Base-by-base conservation (phyloP, 2,888 invertebrate genomes). In the Scaptomyza parva region DNA sequence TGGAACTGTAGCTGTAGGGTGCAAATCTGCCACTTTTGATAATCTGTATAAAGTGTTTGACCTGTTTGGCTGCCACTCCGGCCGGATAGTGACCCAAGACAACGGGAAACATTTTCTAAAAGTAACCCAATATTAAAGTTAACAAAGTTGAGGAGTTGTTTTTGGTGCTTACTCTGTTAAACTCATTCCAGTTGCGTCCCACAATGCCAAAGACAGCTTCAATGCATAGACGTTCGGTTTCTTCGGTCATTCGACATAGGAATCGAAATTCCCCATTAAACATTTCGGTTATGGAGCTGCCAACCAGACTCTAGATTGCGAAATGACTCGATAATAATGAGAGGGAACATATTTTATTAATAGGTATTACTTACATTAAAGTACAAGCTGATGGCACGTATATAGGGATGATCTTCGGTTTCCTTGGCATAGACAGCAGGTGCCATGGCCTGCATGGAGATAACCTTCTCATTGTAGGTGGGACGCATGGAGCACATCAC, bases 361-460 rank as follows among this genome's bases (percentile, higher is more conserved):
- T n/a, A 24, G 6, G 3, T 3, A 24, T 24, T 24, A 28, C 88
- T 85, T 54, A 91, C 91, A 76, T 91, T 90, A 20, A 91, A 89
- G 54, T 91, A 91, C 52, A 91, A 70, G 48, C 86, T 90, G 9
- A 91, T 90, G 5, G 89, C 91, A 33, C 89, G 75, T 37, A 91
- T 89, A 40, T 91, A 90, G 0, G 91, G 90, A 81, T 90, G 90
- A 57, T 88, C 89, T 22, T 89, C 90, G 0, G 91, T 90, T 28
- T 91, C 89, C 12, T 78, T 88, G 37, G 91, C 93, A 75, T 93
- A 95, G 0, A 95, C 95, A 0, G 96, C 94, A 0, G 96, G 96
- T 0, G 95, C 95, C 76, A 96, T 90, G 12, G 94, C 94, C 69
- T 94, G 94, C 93, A 94, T 94, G 0, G 94, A 93, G 57, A 93